Evolutionary conservation across 1,140 invertebrate species (phyloP), one percentile per base, ranked within the genome.

Genomic region (Vanessa tameamea): DNA sequence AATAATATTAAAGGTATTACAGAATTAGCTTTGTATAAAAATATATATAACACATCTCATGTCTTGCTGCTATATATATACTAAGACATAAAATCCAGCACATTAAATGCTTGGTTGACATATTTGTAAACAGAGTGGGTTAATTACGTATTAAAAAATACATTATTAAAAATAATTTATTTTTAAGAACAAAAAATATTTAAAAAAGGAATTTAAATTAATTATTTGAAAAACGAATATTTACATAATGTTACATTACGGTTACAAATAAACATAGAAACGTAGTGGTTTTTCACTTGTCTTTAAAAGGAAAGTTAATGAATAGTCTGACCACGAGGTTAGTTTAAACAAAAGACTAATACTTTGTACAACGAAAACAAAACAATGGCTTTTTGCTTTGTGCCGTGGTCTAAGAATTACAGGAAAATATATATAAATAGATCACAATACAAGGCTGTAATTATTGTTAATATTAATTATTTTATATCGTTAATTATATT

Each of bases 291-390:
- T 83, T 81, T 77, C 79, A 80, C 74, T 84, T 78, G 75, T 79
- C 78, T 78, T 64, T 67, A 76, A 82, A 47, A 74, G 66, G 67
- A 69, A 79, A 82, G 70, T 78, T 84, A 87, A 82, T 81, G 78
- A 87, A 82, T 78, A 78, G 72, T 23, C 78, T 67, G 71, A 80
- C 76, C 77, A 51, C 68, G 74, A 78, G 67, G 79, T 74, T 80
- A 78, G 76, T 79, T 72, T 78, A 61, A 78, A 84, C 81, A 81
- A 84, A 80, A 84, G 80, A 80, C 69, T 77, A 82, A 81, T 78
- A 81, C 77, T 83, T 67, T 69, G 37, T 63, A 61, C 50, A 67
- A 51, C 78, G 75, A 55, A 72, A 73, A 81, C 80, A 64, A 80
- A 79, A 83, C 78, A 82, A 82, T 78, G 57, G 68, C 16, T 55